Evolutionary conservation across 2,888 invertebrate species (phyloP).

Genomic region (Acanthosepion lycidas): DNA sequence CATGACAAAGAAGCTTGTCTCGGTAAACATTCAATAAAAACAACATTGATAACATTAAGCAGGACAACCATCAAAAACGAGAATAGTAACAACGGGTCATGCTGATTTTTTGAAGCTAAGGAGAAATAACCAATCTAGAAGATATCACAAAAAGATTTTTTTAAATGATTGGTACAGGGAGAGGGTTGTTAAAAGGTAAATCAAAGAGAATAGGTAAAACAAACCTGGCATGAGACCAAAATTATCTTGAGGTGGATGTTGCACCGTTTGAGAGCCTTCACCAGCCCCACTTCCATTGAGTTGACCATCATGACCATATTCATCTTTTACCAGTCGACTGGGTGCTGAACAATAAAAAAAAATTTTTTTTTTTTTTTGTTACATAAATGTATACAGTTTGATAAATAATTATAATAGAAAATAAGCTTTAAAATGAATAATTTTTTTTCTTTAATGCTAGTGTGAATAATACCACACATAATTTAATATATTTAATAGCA

Average conservation of each 20-base stretch:
- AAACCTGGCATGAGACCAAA: constrained; percentile 47
- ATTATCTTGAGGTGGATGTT: constrained; percentile 63
- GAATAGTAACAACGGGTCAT: background rate
- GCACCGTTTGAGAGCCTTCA: constrained; percentile 64
- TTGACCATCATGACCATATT: constrained; percentile 78
- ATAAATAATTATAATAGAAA: no score
- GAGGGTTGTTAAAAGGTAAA: background rate
- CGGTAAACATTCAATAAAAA: background rate
- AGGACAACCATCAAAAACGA: background rate
- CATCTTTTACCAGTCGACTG: constrained; percentile 92
- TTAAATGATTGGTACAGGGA: background rate
- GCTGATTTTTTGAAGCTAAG: background rate
- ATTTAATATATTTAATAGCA: no score
- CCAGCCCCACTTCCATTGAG: constrained; percentile 58
- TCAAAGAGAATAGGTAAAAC: background rate
- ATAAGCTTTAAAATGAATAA: no score
- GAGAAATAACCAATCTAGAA: background rate
- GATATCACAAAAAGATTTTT: background rate
- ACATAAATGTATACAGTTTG: no score
- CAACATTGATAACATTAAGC: constrained; percentile 33
- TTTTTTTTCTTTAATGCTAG: no score
- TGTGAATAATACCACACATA: no score
- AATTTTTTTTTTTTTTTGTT: background rate
- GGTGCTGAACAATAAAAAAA: constrained; percentile 62
- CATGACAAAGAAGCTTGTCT: background rate